Base-by-base conservation (phyloP, 2,888 invertebrate species). In the Charanyca ferruginea region DNA sequence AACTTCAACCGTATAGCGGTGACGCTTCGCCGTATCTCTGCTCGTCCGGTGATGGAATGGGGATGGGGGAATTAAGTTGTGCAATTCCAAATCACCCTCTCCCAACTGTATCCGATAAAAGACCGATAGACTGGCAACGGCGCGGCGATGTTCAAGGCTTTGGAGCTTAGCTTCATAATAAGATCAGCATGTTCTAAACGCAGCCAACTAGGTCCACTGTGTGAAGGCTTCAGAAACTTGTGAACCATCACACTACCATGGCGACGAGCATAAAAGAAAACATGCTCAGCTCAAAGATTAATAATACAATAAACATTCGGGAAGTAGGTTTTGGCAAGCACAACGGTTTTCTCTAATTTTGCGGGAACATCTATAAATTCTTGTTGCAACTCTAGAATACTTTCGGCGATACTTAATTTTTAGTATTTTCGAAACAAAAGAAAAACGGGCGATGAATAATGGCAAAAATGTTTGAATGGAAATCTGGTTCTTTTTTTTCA, bases 241-340 rank as follows among this genome's bases (percentile, higher is more conserved):
- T 28, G 20, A 53, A 44, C 23, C 35, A 64, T 51, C 53, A 64
- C 44, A 71, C 58, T 25, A 62, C 18, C n/a, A 59, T 55, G 11
- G 45, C 66, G 41, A 54, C 25, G 47, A 41, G 23, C 47, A 62
- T 66, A 75, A 73, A 62, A 71, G 59, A 62, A 62, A 75, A 57
- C 67, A 57, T 61, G 59, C 73, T 65, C 65, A 76, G 70, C 66
- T 62, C 62, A 73, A 75, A 78, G 76, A 67, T 76, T 76, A 76
- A 76, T 76, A 76, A 76, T 73, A 76, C 76, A 61, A 76, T 80
- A 80, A 80, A 80, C 68, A 73, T 76, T 11, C 48, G n/a, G 42
- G 49, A 74, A 79, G 77, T 72, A 73, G 70, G 71, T 80, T 78
- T 80, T 80, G 80, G 80, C 80, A 80, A 78, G 73, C 73, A n/a